Percentiles rank a stretch among this genome's conserved stretches.
These are phyloP conservation scores for Erannis defoliaria DNA, from an alignment of 2,888 invertebrate genomes.

Conservation along the genomic window DNA sequence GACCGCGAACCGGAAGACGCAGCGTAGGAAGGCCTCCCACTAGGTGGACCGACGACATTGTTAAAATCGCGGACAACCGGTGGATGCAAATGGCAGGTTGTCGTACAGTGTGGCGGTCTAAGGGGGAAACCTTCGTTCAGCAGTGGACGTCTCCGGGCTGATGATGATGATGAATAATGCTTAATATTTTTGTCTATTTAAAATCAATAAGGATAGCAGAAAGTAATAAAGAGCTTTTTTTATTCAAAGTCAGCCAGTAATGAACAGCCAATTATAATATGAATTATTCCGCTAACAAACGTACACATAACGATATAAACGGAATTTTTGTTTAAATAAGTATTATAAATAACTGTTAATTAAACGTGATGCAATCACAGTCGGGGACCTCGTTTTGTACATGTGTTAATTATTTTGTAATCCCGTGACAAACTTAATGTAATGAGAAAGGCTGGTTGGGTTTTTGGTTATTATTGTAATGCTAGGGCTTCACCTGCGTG, in stretches of 20 bases:
- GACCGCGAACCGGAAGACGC: no score
- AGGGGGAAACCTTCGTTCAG: no score
- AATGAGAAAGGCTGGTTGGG: not conserved
- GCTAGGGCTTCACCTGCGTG: no score
- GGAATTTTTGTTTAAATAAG: conserved; percentile 17
- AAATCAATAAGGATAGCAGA: not conserved
- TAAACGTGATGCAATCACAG: conserved; percentile 42
- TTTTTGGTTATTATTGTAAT: not conserved
- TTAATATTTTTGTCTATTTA: not conserved
- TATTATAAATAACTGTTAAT: conserved; percentile 29
- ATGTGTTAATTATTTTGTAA: conserved; percentile 42
- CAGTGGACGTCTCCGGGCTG: no score
- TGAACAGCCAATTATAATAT: conserved; percentile 18
- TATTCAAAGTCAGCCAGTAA: conserved; percentile 2
- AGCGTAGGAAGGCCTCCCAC: no score
- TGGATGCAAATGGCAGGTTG: no score
- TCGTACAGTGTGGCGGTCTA: no score
- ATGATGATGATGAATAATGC: no score
- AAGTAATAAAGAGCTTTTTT: not conserved
- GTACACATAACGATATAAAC: conserved; percentile 26
- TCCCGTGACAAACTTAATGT: conserved; percentile 14
- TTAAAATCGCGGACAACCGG: no score
- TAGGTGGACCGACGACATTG: no score
- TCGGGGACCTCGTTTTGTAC: conserved; percentile 33
- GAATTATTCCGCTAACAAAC: conserved; percentile 26